Evolutionary conservation across 2,888 invertebrate genomes (phyloP), one percentile per base, ranked within the genome.

Genomic region (Aspidiotus destructor): DNA sequence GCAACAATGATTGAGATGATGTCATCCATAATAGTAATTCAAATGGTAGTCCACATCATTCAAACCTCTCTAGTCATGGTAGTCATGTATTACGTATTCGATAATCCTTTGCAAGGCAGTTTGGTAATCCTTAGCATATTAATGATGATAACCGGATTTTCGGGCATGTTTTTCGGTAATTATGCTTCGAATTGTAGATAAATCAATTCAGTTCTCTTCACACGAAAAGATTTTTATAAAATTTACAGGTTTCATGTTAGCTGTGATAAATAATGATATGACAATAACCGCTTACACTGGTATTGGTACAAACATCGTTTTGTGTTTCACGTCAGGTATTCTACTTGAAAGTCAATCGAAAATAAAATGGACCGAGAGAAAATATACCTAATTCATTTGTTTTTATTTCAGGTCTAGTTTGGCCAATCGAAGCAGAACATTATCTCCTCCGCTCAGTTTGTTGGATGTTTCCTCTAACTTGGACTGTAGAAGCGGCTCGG

Each of bases 401-500:
- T 68, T 2, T 61, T 42, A 40, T 65, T 70, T 11, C 64, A 75
- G 75, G 75, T 62, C 79, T 85, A 68, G 78, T 87, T 55, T 87
- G 87, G 87, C 87, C 87, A 0, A 74, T 85, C 11, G 85, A 87
- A 77, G 85, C 84, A 8, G 86, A 85, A 80, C 84, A 84, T n/a
- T 70, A 73, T 9, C 74, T 77, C 73, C 71, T 79, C 68, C 81
- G 81, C 62, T 81, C 83, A 73, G 69, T 90, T 53, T 85, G 88
- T 10, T 78, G 85, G 60, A 76, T 80, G 0, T 79, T 91, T 8
- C 94, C 94, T 0, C 87, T 90, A 75, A 94, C 94, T 0, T 79
- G 89, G 68, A 86, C 92, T 0, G 84, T 88, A 0, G 84, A 85
- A 71, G 86, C 92, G 0, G 80, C 92, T 63, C 80, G 93, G 70